These are phyloP conservation scores for Vulpes lagopus DNA, from an alignment of 2,113 vertebrate genomes.

Conservation along the genomic window DNA sequence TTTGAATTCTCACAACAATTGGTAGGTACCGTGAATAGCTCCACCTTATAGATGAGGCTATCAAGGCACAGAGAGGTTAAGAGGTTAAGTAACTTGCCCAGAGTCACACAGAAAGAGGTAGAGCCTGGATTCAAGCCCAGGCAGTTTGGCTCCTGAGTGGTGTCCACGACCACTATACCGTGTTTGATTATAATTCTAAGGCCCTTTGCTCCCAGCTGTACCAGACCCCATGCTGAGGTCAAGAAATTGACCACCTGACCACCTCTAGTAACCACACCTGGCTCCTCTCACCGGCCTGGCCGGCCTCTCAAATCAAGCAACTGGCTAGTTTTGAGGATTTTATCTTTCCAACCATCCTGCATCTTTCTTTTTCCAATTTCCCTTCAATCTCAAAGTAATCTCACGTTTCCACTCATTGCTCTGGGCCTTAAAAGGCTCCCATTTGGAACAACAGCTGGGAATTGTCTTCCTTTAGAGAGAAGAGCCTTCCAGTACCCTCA, in stretches of 20 bases:
- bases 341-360: not conserved
- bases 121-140: not conserved
- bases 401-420: not conserved
- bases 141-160: not conserved
- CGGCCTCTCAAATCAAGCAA: not conserved
- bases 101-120: constrained; percentile 31
- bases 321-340: not conserved
- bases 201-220: not conserved
- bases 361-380: constrained; percentile 56
- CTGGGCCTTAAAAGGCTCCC: not conserved
- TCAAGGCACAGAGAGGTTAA: not conserved
- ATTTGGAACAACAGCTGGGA: not conserved
- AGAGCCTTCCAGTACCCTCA: not conserved
- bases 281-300: not conserved
- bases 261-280: not conserved
- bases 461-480: constrained; percentile 51
- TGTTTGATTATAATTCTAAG: not conserved
- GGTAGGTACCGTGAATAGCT: not conserved
- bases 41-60: not conserved
- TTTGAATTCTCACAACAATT: not conserved
- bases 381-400: constrained; percentile 31
- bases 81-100: not conserved
- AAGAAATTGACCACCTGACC: not conserved
- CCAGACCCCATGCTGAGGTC: not conserved
- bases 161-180: not conserved